A percentile compares a stretch with the other conserved stretches of the same genome.
Conservation (phyloP, 2,113 vertebrate genomes). For the Xiphias gladius region DNA sequence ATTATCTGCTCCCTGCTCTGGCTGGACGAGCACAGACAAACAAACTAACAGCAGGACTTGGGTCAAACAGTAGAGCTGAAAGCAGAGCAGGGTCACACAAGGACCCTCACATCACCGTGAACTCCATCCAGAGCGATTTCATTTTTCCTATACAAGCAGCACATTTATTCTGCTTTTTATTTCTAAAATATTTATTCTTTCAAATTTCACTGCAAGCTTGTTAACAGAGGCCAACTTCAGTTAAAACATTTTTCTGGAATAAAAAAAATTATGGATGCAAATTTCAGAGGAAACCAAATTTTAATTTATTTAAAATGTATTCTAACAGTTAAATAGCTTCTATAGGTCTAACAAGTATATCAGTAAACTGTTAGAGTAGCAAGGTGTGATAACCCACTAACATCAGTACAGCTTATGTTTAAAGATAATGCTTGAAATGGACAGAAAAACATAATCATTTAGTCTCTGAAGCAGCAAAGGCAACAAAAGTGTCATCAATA, state of each 20-base stretch:
- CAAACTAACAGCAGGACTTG: slow-evolving; percentile 62
- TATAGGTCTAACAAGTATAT: background rate
- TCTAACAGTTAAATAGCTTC: background rate
- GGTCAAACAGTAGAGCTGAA: slow-evolving; percentile 65
- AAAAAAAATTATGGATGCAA: background rate
- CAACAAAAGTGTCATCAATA: background rate
- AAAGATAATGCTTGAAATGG: background rate
- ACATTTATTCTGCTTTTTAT: background rate
- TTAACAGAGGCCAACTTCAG: background rate
- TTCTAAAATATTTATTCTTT: background rate
- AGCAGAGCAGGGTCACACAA: slow-evolving; percentile 54
- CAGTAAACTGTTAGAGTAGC: background rate
- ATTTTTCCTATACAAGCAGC: background rate
- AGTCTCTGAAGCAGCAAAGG: background rate
- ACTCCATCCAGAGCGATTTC: background rate
- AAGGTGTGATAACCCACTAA: background rate
- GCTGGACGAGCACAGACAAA: slow-evolving; percentile 69
- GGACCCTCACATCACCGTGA: background rate
- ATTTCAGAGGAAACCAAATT: background rate
- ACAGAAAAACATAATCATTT: background rate
- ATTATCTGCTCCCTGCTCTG: slow-evolving; percentile 69
- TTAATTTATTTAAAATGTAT: background rate
- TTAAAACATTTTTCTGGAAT: background rate
- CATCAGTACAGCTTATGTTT: background rate
- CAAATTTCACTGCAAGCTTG: background rate